Evolutionary conservation across 1,140 invertebrate species (phyloP), one percentile per base, ranked within the genome.

Genomic region (Adoxophyes honmai): DNA sequence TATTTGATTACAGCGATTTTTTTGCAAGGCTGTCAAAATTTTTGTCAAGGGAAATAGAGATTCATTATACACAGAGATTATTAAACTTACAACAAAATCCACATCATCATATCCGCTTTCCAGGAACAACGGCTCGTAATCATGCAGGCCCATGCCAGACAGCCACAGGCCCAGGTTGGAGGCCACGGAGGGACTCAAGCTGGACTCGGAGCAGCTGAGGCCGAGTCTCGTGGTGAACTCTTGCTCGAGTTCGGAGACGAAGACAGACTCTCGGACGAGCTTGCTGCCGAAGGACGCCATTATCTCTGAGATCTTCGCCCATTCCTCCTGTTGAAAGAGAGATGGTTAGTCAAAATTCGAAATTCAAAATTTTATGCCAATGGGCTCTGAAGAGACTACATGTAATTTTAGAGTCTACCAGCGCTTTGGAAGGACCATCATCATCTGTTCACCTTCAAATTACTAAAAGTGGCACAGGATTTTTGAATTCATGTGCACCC

Each of bases 281-380:
- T 94, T 94, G 52, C 94, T 95, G 28, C 96, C 96, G 72, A 98
- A 96, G 0, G 96, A 96, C 13, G 95, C 95, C 93, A 98, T 97
- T 59, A 98, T 98, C 85, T 97, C 96, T 6, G 95, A 96, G 59
- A 98, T 98, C 87, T 97, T 97, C 0, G 96, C 95, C 95, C 97
- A 98, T 85, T 98, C 97, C 88, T 98, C 96, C 77, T 95, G 92
- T 68, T 60, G 60, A 69, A 67, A 67, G 52, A 39, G 52, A 54
- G 6, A 3, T 1, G 15, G 1, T 4, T 52, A 15, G 14, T 10
- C 33, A 10, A 52, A 15, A 9, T 2, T 28, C 2, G 21, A 28
- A 28, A n/a, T n/a, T n/a, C n/a, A n/a, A n/a, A n/a, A n/a, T n/a
- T n/a, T n/a, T n/a, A n/a, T n/a, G n/a, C n/a, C n/a, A n/a, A n/a